Conservation (phyloP, 2,113 vertebrate genomes). For the Thamnophis sirtalis region DNA sequence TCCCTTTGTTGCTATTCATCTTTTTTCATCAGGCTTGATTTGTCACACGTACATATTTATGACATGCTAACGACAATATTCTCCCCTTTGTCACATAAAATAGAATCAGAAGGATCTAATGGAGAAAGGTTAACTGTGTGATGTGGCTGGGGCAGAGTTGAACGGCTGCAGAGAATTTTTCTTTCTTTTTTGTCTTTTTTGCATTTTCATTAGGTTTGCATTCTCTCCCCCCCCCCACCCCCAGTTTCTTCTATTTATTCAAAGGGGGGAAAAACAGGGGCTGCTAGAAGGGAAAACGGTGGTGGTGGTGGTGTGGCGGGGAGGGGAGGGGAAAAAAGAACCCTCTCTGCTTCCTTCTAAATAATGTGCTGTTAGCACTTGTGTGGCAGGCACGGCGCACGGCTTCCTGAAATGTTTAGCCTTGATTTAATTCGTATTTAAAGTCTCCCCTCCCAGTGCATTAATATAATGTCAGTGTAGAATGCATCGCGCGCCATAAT, state of each 20-base stretch:
- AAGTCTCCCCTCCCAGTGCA: slow-evolving; percentile 59
- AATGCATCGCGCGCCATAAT: slow-evolving; percentile 58
- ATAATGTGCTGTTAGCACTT: slow-evolving; percentile 42
- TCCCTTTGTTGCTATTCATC: slow-evolving; percentile 9
- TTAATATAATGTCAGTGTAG: slow-evolving; percentile 65
- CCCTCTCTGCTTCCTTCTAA: slow-evolving; percentile 31
- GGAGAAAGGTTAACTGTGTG: neutral
- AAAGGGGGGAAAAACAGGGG: slow-evolving; percentile 29
- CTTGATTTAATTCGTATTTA: slow-evolving; percentile 63
- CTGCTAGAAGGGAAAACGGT: neutral
- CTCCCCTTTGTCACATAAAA: slow-evolving; percentile 42
- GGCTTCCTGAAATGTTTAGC: slow-evolving; percentile 55
- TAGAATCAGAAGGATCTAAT: slow-evolving; percentile 23
- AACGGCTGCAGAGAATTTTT: slow-evolving; percentile 1
- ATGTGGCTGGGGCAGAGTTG: neutral
- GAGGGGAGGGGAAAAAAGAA: neutral
- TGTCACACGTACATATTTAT: neutral
- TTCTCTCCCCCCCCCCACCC: too few species aligned
- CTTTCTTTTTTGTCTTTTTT: neutral
- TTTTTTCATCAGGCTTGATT: slow-evolving; percentile 17
- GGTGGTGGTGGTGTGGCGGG: too few species aligned
- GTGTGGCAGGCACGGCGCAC: neutral
- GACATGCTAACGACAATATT: slow-evolving; percentile 1
- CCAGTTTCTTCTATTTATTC: slow-evolving; percentile 45
- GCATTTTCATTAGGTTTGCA: neutral